Base-by-base conservation (phyloP, 2,113 vertebrate species). In the Gasterosteus nipponicus region DNA sequence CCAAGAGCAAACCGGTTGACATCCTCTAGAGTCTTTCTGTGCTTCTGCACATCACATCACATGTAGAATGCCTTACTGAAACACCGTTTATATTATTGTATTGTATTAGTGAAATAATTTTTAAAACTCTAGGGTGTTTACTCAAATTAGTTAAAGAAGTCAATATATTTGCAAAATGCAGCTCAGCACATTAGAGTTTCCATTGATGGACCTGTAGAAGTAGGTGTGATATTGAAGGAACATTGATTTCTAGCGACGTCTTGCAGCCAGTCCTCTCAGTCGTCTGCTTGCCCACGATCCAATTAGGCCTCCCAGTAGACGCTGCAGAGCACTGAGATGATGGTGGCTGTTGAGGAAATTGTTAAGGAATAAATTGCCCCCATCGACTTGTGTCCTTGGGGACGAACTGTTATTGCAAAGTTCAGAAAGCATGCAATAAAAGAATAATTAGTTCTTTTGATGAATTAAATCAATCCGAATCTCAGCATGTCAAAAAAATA, bases 371-470 rank as follows among this genome's bases (percentile, higher is more conserved):
- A 56, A 54, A 47, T 16, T 64, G 29, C 19, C n/a, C 16, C 35
- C 9, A 49, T 35, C 53, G 57, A 42, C 31, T 19, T 63, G 33
- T 18, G 62, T 67, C 59, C 58, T 69, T n/a, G 39, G 58, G 56
- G 42, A 69, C 2, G 0, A 33, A 47, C 8, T 67, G 29, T 59
- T 41, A 44, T 35, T 61, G 56, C 57, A 72, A 51, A n/a, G 56
- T 56, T 61, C 33, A 46, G 38, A 49, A 83, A 64, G 64, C 29
- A 67, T 57, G 6, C n/a, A 71, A 16, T 65, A 33, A 31, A n/a
- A 47, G 12, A 61, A 41, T 73, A 58, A 74, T 72, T 18, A 2
- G 2, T 59, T 77, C 19, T 39, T 12, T 56, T 31, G 7, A 58
- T 66, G 53, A n/a, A 58, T 49, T 12, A 8, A 61, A 69, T 78